Evolutionary conservation across 2,797 vertebrate genomes (phyloP), one percentile per base, ranked within the genome.

Genomic region (Dallia pectoralis): DNA sequence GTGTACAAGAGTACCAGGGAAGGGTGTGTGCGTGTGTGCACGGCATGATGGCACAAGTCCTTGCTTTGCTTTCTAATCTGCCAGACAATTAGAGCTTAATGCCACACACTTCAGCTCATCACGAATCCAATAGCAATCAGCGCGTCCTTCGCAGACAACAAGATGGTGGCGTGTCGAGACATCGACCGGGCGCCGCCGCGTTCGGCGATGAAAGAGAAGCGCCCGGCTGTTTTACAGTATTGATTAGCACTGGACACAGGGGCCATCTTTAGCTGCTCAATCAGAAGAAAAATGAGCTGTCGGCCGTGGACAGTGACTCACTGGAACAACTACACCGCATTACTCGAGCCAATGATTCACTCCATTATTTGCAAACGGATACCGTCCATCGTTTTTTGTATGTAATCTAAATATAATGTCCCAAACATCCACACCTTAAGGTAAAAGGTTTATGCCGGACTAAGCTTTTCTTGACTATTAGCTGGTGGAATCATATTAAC

Each of bases 101-200:
- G 85, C 74, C 3, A 80, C 83, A 82, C 82, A 81, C 86, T 90
- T 89, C 87, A 87, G 84, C 88, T 91, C 88, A 90, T 90, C 91
- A 83, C 87, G 91, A 91, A 90, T 90, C 91, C 92, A 92, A 93
- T 93, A 92, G 74, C 89, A 89, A 91, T 93, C 92, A 89, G 87
- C 30, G 74, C 87, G 91, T 92, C 92, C 91, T 93, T 94, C 91
- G 80, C 40, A 44, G 40, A 40, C 22, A 65, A 82, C 80, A 84
- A 89, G 87, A 91, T 86, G 86, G 77, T 74, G 70, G 82, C 69
- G 78, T 77, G 81, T 91, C 89, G 80, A 84, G 88, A 84, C 91
- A 93, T 93, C 67, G 91, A 94, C 91, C 81, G 79, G 77, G 80
- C 72, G 16, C 61, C n/a, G n/a, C n/a, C 51, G 75, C 27, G 73